Conservation (phyloP, 2,888 invertebrate genomes). For the Agonum fuliginosum region DNA sequence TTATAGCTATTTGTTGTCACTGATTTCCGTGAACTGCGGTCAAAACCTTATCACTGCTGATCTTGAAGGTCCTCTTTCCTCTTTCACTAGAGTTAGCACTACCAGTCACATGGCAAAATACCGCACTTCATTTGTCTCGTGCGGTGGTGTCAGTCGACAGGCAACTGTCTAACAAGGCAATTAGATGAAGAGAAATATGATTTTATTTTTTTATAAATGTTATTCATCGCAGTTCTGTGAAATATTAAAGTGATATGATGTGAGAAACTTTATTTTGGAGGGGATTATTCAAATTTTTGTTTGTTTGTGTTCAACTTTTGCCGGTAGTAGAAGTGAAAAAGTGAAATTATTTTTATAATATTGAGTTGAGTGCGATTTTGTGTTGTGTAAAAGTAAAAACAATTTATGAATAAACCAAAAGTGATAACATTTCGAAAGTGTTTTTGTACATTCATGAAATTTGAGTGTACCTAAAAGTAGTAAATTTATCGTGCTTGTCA, state of each 20-base stretch:
- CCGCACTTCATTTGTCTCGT: constrained; percentile 26
- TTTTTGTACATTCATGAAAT: neutral
- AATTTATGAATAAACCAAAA: too few species aligned
- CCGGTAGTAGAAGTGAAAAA: neutral
- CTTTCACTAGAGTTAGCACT: constrained; percentile 17
- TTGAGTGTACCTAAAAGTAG: too few species aligned
- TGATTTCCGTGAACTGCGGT: constrained; percentile 38
- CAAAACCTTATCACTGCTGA: constrained; percentile 28
- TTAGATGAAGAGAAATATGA: too few species aligned
- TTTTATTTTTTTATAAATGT: neutral
- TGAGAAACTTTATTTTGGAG: neutral
- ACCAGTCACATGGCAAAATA: constrained; percentile 27
- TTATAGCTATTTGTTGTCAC: constrained; percentile 34
- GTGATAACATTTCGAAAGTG: too few species aligned
- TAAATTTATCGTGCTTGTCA: neutral
- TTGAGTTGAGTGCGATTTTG: too few species aligned
- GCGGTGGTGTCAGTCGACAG: neutral
- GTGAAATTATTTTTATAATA: constrained; percentile 3
- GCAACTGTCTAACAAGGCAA: neutral
- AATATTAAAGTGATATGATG: neutral
- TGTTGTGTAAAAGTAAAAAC: too few species aligned
- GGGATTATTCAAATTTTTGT: neutral
- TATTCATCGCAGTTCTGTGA: neutral
- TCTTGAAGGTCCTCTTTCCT: constrained; percentile 19
- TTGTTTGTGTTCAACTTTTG: neutral